Evolutionary conservation across 2,113 vertebrate species (phyloP), one percentile per base, ranked within the genome.

Genomic region (Oryzias woworae): DNA sequence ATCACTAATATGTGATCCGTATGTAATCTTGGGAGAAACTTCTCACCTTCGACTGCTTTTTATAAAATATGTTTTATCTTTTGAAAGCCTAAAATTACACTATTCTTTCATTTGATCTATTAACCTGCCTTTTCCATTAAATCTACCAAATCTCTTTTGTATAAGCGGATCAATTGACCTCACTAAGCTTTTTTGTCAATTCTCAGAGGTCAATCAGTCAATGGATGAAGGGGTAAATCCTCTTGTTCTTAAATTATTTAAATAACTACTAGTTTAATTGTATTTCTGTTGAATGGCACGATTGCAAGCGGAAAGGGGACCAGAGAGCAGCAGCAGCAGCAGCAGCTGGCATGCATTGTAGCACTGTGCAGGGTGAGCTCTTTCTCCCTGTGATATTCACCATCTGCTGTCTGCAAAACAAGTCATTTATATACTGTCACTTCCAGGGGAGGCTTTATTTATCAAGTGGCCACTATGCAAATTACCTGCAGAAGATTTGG

Each of bases 381-480:
- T 87, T 92, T 89, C 92, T 90, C 87, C 88, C 84, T 89, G 88
- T 86, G 87, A 92, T 93, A 93, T 90, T 84, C 92, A 87, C 97
- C 95, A 95, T 96, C 95, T 97, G 95, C 92, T 93, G 84, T 94
- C 91, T 95, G 92, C 92, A 96, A 94, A 95, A 92, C 91, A 95
- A 93, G 87, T 85, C 91, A 91, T 92, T 93, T 93, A 94, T 92
- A 90, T 90, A 88, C 92, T 92, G 91, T 92, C 92, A 93, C 88
- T 89, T 91, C 67, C 72, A 85, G 81, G 67, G 85, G 85, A 78
- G 88, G 89, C 85, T 93, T 92, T 92, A 92, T 93, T 91, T 92
- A 91, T 93, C 92, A 93, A 92, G 89, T 93, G 90, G 90, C 91
- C 92, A 91, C 86, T 91, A 92, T 93, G 91, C 91, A 92, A 92